Conservation (phyloP, 2,797 vertebrate genomes). For the Gymnocypris eckloni region DNA sequence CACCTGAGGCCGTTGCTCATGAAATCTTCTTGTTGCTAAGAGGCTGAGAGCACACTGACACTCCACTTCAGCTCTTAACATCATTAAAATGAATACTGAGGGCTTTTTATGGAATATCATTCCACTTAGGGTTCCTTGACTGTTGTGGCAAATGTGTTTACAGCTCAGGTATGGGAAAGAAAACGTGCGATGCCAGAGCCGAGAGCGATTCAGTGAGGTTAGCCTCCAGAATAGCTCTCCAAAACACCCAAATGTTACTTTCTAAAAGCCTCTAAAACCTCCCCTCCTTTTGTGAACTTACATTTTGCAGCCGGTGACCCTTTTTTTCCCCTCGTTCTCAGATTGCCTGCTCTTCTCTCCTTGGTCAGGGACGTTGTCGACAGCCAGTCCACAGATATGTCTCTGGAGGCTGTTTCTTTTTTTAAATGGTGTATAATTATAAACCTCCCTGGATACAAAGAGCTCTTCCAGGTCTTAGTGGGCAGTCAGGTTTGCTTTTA, state of each 20-base stretch:
- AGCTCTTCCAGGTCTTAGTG: slow-evolving; percentile 53
- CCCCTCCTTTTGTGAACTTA: slow-evolving; percentile 58
- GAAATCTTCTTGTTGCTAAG: slow-evolving; percentile 55
- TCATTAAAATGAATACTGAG: slow-evolving; percentile 50
- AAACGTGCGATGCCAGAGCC: slow-evolving; percentile 21
- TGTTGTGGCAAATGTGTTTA: slow-evolving; percentile 42
- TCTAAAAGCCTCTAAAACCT: slow-evolving; percentile 37
- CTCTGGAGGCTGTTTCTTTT: slow-evolving; percentile 70
- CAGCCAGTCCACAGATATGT: slow-evolving; percentile 60
- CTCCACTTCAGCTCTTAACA: slow-evolving; percentile 46
- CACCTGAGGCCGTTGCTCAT: slow-evolving; percentile 48
- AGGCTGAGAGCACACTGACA: slow-evolving; percentile 48
- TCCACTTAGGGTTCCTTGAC: slow-evolving; percentile 49
- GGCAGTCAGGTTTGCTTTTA: slow-evolving; percentile 56
- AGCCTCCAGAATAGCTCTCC: slow-evolving; percentile 45
- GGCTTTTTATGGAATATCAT: slow-evolving; percentile 47
- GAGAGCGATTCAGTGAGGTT: slow-evolving; percentile 45
- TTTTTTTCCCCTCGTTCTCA: slow-evolving; percentile 54
- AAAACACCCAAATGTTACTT: slow-evolving; percentile 28
- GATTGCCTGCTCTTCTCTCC: slow-evolving; percentile 53
- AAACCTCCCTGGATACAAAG: slow-evolving; percentile 69
- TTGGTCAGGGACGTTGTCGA: slow-evolving; percentile 62
- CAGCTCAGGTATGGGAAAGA: slow-evolving; percentile 38
- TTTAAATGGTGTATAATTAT: slow-evolving; percentile 77
- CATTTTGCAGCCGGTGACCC: slow-evolving; percentile 54